Conservation (phyloP, 1,140 invertebrate genomes). For the Tachypleus tridentatus region DNA sequence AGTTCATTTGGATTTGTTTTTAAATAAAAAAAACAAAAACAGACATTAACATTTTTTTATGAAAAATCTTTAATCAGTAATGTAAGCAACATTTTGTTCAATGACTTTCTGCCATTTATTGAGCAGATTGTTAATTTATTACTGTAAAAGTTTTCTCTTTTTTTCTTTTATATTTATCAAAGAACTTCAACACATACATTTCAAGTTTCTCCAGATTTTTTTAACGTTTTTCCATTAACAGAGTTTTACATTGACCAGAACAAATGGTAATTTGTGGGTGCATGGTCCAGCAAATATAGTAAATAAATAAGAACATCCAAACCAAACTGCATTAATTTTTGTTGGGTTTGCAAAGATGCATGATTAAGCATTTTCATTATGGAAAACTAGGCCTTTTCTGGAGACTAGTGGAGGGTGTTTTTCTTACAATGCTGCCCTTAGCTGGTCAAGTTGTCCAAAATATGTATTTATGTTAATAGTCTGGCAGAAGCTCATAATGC, state of each 20-base stretch:
- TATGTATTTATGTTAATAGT: constrained; percentile 11
- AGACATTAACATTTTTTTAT: too few species aligned
- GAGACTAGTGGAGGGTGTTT: constrained; percentile 5
- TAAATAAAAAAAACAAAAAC: too few species aligned
- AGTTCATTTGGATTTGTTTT: too few species aligned
- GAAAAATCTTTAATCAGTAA: constrained; percentile 1
- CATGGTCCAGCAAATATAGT: constrained; percentile 35
- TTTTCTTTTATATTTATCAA: constrained; percentile 1
- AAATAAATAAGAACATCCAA: constrained; percentile 38
- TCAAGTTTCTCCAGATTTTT: neutral
- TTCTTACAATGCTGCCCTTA: neutral
- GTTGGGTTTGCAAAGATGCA: constrained; percentile 10
- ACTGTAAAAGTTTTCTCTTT: neutral
- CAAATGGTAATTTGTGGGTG: constrained; percentile 35
- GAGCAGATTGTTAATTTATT: neutral
- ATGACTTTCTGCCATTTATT: constrained; percentile 3
- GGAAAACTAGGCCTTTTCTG: constrained; percentile 3
- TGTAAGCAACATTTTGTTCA: neutral
- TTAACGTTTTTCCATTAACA: constrained; percentile 1
- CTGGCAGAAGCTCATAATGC: too few species aligned
- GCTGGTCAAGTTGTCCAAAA: constrained; percentile 1
- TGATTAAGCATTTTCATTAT: constrained; percentile 26
- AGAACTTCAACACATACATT: neutral
- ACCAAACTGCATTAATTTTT: constrained; percentile 29
- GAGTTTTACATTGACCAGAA: constrained; percentile 23